Conservation (phyloP, 1,140 invertebrate genomes). For the Sarcophaga peregrina region DNA sequence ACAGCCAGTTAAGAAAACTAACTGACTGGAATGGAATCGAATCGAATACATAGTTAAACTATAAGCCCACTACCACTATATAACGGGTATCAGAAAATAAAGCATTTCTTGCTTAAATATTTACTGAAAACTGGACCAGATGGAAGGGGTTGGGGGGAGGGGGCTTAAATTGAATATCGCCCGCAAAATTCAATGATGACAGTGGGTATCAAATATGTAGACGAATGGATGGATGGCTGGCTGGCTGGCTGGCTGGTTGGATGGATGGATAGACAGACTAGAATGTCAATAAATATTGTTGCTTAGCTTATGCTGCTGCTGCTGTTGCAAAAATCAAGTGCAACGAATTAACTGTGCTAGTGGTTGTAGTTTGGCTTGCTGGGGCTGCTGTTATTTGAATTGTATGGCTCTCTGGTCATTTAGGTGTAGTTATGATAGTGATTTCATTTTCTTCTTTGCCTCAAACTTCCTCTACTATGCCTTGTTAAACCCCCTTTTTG, state of each 20-base stretch:
- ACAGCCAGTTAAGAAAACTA: conserved; percentile 3
- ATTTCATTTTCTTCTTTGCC: conserved; percentile 35
- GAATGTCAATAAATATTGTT: conserved; percentile 22
- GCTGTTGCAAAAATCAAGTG: conserved; percentile 3
- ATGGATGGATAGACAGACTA: neutral
- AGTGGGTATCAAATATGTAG: no score
- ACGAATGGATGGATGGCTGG: no score
- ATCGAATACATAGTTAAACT: neutral
- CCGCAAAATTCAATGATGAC: neutral
- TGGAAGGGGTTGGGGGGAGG: neutral
- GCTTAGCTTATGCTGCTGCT: neutral
- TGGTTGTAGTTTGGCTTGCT: neutral
- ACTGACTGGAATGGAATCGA: neutral
- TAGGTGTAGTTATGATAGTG: conserved; percentile 15
- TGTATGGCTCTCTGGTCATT: conserved; percentile 1
- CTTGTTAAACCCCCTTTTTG: no score
- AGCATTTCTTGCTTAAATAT: neutral
- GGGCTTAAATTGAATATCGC: neutral
- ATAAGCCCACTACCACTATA: neutral
- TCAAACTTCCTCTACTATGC: neutral
- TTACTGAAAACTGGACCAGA: no score
- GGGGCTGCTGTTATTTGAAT: neutral
- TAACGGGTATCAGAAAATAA: neutral
- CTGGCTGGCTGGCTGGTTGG: neutral
- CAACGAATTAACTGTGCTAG: neutral